These are phyloP conservation scores for Rhamphomyia laevipes DNA, from an alignment of 2,888 invertebrate genomes.

Conservation along the genomic window DNA sequence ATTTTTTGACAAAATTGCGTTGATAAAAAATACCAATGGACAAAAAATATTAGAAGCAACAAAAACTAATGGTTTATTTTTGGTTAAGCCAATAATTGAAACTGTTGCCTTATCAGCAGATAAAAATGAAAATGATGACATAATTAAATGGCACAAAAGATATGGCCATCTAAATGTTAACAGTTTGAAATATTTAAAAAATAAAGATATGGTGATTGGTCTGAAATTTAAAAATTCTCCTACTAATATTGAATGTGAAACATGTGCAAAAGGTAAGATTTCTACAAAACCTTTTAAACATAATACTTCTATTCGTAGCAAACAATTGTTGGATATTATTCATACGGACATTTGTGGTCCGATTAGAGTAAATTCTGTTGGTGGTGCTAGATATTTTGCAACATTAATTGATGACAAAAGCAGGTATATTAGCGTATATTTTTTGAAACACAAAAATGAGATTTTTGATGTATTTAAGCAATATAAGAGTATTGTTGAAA, in stretches of 20 bases:
- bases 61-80: slow-evolving; percentile 5
- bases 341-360: slow-evolving; percentile 14
- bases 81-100: too few species aligned
- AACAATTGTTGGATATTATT: slow-evolving; percentile 7
- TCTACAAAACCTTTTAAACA: background rate
- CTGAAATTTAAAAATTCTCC: background rate
- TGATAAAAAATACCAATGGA: slow-evolving; percentile 2
- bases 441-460: background rate
- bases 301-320: background rate
- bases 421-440: background rate
- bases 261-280: slow-evolving; percentile 11
- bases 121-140: background rate
- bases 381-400: slow-evolving; percentile 3
- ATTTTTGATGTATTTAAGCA: background rate
- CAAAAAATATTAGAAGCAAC: slow-evolving; percentile 1
- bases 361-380: slow-evolving; percentile 12
- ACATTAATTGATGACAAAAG: background rate
- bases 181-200: slow-evolving; percentile 3
- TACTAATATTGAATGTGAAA: slow-evolving; percentile 1
- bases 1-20: slow-evolving; percentile 4
- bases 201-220: slow-evolving; percentile 7
- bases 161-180: slow-evolving; percentile 8
- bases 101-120: too few species aligned
- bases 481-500: background rate
- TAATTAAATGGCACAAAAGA: slow-evolving; percentile 6